Evolutionary conservation across 1,140 invertebrate species (phyloP).

Genomic region (Hetaerina americana): DNA sequence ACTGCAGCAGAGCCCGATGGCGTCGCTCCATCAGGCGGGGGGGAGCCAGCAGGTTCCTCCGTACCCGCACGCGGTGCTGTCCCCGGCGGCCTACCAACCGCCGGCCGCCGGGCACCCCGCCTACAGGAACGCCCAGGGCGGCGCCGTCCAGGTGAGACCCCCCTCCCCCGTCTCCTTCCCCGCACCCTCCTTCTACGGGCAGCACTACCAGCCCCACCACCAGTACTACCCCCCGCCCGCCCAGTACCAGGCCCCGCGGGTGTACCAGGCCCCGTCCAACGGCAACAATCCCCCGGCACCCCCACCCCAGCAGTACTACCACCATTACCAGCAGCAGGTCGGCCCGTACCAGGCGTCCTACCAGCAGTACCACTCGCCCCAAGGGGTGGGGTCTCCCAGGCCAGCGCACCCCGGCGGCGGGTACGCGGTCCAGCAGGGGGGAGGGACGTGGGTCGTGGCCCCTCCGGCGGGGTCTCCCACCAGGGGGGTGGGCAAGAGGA

Average conservation of each 20-base stretch:
- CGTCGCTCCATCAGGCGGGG: neutral
- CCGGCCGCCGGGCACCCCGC: neutral
- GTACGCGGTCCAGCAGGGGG: neutral
- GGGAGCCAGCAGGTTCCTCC: slow-evolving; percentile 1
- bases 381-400: neutral
- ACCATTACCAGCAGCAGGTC: neutral
- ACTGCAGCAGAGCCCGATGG: neutral
- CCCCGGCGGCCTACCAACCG: neutral
- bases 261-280: neutral
- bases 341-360: neutral
- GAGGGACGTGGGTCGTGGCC: neutral
- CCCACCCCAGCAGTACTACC: neutral
- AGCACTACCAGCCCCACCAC: neutral
- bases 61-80: too few species aligned
- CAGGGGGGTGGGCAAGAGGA: neutral
- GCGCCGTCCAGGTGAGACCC: neutral
- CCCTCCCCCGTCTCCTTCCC: neutral
- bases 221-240: neutral
- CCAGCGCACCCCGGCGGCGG: neutral
- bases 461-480: slow-evolving; percentile 2
- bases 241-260: neutral
- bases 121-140: neutral
- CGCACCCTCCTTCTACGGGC: neutral
- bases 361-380: neutral
- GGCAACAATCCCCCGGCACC: neutral